A percentile compares a stretch with the other conserved stretches of the same genome.
Evolutionary conservation across 2,888 invertebrate species (phyloP).

Genomic region (Tridacna gigas): DNA sequence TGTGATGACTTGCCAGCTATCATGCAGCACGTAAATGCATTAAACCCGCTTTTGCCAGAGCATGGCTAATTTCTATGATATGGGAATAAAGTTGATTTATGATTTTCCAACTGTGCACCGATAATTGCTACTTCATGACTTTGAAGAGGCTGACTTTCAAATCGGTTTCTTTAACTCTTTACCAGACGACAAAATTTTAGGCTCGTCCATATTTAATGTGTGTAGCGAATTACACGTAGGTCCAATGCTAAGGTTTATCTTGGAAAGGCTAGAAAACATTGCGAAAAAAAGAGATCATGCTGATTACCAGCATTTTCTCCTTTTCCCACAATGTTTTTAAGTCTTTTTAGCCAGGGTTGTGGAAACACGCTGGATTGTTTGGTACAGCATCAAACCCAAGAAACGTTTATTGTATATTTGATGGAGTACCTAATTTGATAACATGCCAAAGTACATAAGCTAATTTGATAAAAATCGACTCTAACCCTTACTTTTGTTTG

Average conservation of each 20-base stretch:
- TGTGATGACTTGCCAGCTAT: too few relatives aligned
- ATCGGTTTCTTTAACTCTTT: neutral
- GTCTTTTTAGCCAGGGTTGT: neutral
- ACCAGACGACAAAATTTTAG: neutral
- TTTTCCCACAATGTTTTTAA: neutral
- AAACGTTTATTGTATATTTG: neutral
- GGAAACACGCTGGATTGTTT: neutral
- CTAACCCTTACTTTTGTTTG: neutral
- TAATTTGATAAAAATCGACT: neutral
- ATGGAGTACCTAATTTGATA: neutral
- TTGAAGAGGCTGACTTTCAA: neutral
- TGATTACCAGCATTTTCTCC: neutral
- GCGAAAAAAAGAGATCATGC: neutral
- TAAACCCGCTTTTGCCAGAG: too few relatives aligned
- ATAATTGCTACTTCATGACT: neutral
- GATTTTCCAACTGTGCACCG: neutral
- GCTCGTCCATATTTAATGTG: neutral
- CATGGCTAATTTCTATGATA: too few relatives aligned
- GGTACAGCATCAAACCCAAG: neutral
- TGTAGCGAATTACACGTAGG: neutral
- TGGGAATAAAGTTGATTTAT: too few relatives aligned
- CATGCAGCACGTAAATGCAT: too few relatives aligned
- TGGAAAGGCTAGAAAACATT: neutral
- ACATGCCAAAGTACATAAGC: too few relatives aligned
- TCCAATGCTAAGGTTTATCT: neutral